Conservation (phyloP, 2,888 invertebrate genomes). For the Microctonus brassicae region DNA sequence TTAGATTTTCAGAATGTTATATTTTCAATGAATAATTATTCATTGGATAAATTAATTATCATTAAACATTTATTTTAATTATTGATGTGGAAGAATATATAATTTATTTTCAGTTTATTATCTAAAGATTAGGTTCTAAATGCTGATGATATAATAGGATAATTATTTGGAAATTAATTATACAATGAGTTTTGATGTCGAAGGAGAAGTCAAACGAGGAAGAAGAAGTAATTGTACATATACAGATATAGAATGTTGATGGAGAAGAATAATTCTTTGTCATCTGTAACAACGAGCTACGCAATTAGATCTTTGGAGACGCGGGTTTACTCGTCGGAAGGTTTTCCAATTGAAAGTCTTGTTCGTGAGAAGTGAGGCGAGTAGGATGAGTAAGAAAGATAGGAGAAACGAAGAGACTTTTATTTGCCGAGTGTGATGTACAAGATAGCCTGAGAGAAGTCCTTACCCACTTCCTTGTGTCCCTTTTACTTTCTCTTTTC, state of each 20-base stretch:
- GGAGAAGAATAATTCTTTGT: conserved; percentile 13
- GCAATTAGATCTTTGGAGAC: conserved; percentile 46
- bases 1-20: no score
- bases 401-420: conserved; percentile 32
- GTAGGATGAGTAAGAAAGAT: background rate
- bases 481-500: conserved; percentile 33
- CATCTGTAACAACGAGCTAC: conserved; percentile 24
- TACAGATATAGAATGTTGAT: no score
- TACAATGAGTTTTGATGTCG: no score
- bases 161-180: no score
- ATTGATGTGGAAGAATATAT: no score
- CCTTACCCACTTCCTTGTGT: conserved; percentile 19
- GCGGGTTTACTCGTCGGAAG: conserved; percentile 30
- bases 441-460: conserved; percentile 30
- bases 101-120: no score
- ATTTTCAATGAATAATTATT: no score
- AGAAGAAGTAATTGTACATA: no score
- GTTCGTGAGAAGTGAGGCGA: conserved; percentile 8
- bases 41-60: no score
- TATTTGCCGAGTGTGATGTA: conserved; percentile 46
- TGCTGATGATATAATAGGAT: no score
- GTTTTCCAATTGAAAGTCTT: conserved; percentile 48
- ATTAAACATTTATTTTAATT: no score
- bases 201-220: background rate
- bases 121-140: no score